Base-by-base conservation (phyloP, 1,140 invertebrate species). In the Drosophila orena region DNA sequence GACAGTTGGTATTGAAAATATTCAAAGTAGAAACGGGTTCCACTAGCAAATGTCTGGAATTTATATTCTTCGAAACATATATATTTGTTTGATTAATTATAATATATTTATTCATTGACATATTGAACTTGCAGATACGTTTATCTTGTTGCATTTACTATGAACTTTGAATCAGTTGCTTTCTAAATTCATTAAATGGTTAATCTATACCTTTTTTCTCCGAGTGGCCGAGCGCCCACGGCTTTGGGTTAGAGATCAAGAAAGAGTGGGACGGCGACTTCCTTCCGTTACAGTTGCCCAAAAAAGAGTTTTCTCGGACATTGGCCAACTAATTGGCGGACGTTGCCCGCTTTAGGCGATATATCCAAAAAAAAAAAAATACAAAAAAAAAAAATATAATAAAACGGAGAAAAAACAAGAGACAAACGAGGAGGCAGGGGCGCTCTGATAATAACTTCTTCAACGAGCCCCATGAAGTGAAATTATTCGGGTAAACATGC, bases 401-500 rank as follows among this genome's bases (percentile, higher is more conserved):
- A 14, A 42, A 47, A 27, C 11, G 8, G 35, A 54, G 49, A 35
- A 40, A 30, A 40, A 30, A 38, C 34, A 10, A 30, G 30, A 30
- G 30, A 30, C 30, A 38, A 38, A 38, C 12, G 27, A 34, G 34
- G 50, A 30, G 60, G 43, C 50, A 22, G 37, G 49, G 27, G 40
- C 40, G 17, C 55, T 27, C 77, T 65, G 83, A 88, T 88, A 88
- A 88, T 88, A 88, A 88, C 83, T 88, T 88, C 83, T 88, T 88
- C 83, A 88, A 89, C 84, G 76, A 88, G 83, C 76, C 57, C 84
- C 83, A 88, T 86, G 79, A 88, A 86, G 79, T 89, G 84, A 89
- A 88, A 88, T 89, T 89, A 88, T 88, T 88, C 79, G 84, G 79
- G 83, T 88, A 89, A 88, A 86, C 83, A 86, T 86, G 83, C 83